These are phyloP conservation scores for Odontothrips loti DNA, from an alignment of 2,888 invertebrate species.

Conservation along the genomic window DNA sequence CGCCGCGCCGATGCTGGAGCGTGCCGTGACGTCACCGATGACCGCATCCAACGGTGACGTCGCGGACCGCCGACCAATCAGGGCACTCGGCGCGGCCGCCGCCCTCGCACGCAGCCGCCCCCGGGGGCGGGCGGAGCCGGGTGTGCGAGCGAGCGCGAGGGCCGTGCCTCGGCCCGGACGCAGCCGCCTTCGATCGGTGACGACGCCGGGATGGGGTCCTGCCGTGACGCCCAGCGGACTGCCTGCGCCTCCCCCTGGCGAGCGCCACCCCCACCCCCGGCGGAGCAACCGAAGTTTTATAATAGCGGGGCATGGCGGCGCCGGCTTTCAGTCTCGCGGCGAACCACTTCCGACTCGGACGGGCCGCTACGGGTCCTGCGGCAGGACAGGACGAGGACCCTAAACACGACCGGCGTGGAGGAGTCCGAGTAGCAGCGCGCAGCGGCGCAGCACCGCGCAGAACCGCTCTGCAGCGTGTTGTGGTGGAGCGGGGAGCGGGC, in stretches of 20 bases:
- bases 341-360: neutral
- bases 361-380: too few species aligned
- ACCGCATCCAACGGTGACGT: conserved; percentile 14
- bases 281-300: neutral
- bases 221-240: neutral
- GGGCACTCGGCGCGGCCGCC: neutral
- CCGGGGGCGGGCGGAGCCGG: neutral
- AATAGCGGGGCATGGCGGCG: neutral
- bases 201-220: neutral
- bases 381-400: too few species aligned
- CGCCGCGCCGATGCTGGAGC: neutral
- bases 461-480: too few species aligned
- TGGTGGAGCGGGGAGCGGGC: too few species aligned
- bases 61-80: neutral
- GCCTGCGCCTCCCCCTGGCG: neutral
- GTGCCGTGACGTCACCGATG: neutral
- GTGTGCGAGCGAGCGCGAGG: neutral
- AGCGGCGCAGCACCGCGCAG: too few species aligned
- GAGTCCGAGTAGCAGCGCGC: too few species aligned
- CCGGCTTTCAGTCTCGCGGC: neutral
- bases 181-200: conserved; percentile 4
- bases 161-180: neutral
- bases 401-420: too few species aligned
- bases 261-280: neutral
- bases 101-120: neutral